Percentiles rank a stretch among this genome's conserved stretches.
Evolutionary conservation across 2,113 vertebrate genomes (phyloP).

Genomic region (Apus apus): DNA sequence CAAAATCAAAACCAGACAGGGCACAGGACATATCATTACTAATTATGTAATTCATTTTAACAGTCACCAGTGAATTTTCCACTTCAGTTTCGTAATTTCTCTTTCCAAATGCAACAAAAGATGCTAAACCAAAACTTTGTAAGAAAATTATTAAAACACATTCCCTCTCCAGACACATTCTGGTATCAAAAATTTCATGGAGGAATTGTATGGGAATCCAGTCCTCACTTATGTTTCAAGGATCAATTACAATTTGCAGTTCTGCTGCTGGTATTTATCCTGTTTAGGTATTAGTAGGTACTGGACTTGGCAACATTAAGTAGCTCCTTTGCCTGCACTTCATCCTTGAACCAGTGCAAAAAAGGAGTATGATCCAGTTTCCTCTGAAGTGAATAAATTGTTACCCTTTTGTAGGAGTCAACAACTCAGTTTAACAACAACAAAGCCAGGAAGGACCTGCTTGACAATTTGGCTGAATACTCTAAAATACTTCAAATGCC

Average conservation of each 20-base stretch:
- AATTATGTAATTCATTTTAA: background rate
- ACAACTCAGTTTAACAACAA: background rate
- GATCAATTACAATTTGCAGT: background rate
- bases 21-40: background rate
- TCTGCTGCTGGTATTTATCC: background rate
- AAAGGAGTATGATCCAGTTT: background rate
- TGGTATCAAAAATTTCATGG: background rate
- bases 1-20: constrained; percentile 21
- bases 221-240: background rate
- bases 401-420: background rate
- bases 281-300: background rate
- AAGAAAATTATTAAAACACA: background rate
- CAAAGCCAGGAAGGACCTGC: background rate
- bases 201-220: background rate
- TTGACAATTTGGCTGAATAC: background rate
- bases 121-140: background rate
- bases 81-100: background rate
- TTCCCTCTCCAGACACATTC: background rate
- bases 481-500: background rate
- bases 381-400: background rate
- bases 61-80: background rate
- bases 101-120: background rate
- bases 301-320: background rate
- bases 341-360: background rate
- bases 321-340: background rate